A percentile compares a stretch with the other conserved stretches of the same genome.
Conservation (phyloP, 2,888 invertebrate species). For the Cordilura impudica region DNA sequence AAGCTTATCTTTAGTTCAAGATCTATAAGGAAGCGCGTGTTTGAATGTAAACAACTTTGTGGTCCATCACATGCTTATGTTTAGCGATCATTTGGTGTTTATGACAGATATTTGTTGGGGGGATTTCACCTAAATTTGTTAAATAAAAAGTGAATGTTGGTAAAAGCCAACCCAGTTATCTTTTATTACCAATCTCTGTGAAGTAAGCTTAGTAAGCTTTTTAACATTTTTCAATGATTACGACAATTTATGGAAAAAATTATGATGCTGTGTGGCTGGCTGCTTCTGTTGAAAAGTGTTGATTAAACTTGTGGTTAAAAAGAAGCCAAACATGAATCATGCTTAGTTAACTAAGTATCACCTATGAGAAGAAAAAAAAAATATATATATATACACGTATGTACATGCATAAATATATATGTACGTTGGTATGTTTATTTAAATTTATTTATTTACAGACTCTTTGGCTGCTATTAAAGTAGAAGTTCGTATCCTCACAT, state of each 20-base stretch:
- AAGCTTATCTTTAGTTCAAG: slow-evolving; percentile 41
- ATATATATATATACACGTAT: slow-evolving; percentile 2
- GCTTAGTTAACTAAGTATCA: slow-evolving; percentile 25
- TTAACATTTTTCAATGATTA: slow-evolving; percentile 47
- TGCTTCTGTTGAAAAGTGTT: slow-evolving; percentile 22
- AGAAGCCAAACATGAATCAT: slow-evolving; percentile 51
- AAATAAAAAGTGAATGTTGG: slow-evolving; percentile 31
- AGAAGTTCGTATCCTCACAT: background rate
- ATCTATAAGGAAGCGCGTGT: slow-evolving; percentile 62
- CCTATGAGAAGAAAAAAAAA: slow-evolving; percentile 9
- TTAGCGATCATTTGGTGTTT: slow-evolving; percentile 51
- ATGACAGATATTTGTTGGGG: slow-evolving; percentile 31
- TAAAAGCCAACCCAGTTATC: slow-evolving; percentile 37
- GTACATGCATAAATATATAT: slow-evolving; percentile 8
- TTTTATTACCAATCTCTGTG: slow-evolving; percentile 35
- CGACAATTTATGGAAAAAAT: slow-evolving; percentile 41
- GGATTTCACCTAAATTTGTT: background rate
- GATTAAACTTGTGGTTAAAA: slow-evolving; percentile 31
- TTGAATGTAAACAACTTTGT: slow-evolving; percentile 59
- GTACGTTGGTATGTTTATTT: too few species aligned
- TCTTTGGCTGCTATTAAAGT: slow-evolving; percentile 30
- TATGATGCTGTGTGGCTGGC: slow-evolving; percentile 27
- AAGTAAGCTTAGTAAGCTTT: slow-evolving; percentile 48
- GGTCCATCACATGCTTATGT: slow-evolving; percentile 49
- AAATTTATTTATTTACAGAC: slow-evolving; percentile 35